Evolutionary conservation across 2,797 vertebrate species (phyloP).

Genomic region (Sebastes nivosus): DNA sequence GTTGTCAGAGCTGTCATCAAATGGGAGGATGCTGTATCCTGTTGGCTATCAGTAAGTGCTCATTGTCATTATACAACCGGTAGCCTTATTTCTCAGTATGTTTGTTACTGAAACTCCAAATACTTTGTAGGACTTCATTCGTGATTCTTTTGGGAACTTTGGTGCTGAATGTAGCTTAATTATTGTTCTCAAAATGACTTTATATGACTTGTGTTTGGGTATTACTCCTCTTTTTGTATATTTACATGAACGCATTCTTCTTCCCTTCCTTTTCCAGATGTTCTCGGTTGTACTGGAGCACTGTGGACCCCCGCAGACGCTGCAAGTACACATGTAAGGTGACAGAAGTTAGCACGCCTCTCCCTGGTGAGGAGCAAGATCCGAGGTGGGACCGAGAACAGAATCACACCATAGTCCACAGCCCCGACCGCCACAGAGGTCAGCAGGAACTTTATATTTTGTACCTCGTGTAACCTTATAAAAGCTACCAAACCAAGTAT

Average conservation of each 20-base stretch:
- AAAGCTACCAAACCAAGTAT: no score
- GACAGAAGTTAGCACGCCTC: slow-evolving; percentile 86
- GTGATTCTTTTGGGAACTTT: no score
- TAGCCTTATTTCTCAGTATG: not conserved
- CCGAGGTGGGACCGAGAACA: slow-evolving; percentile 81
- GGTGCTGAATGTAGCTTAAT: no score
- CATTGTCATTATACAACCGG: not conserved
- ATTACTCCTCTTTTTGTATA: not conserved
- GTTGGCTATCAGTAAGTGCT: slow-evolving; percentile 92
- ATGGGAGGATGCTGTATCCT: slow-evolving; percentile 89
- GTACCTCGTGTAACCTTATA: not conserved
- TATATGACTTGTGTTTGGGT: not conserved
- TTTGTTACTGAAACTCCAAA: not conserved
- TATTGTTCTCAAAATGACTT: not conserved
- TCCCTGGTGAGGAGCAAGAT: slow-evolving; percentile 80
- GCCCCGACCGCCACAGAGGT: slow-evolving; percentile 81
- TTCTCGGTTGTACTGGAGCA: slow-evolving; percentile 94
- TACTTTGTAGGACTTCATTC: not conserved
- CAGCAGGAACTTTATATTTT: not conserved
- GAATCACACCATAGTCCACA: slow-evolving; percentile 92
- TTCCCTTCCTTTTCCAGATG: slow-evolving; percentile 78
- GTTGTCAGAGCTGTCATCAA: slow-evolving; percentile 88
- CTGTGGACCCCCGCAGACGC: slow-evolving; percentile 88
- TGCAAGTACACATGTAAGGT: slow-evolving; percentile 92
- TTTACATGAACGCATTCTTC: not conserved